Percentiles rank a stretch among this genome's conserved stretches.
Conservation (phyloP, 2,113 vertebrate genomes). For the Campylorhamphus procurvoides region DNA sequence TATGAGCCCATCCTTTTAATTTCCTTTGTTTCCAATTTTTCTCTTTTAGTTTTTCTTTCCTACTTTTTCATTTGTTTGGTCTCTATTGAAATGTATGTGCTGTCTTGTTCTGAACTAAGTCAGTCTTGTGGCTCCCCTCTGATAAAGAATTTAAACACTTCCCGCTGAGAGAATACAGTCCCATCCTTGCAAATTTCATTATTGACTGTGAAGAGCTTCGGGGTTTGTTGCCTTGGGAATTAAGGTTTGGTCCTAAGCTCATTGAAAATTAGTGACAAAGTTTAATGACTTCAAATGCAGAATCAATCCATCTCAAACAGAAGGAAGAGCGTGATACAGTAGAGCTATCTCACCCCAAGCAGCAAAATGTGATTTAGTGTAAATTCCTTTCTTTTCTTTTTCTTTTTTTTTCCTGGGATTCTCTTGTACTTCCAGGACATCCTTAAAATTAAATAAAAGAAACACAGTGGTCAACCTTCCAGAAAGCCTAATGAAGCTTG, state of each 20-base stretch:
- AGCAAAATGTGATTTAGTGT: background rate
- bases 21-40: background rate
- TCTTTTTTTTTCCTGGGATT: background rate
- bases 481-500: background rate
- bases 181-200: background rate
- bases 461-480: background rate
- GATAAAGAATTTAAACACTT: background rate
- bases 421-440: background rate
- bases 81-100: background rate
- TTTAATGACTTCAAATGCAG: background rate
- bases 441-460: background rate
- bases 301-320: background rate
- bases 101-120: background rate
- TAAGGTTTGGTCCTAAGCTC: background rate
- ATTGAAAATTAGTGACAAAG: background rate
- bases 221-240: background rate
- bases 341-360: background rate
- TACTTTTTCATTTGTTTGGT: background rate
- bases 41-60: background rate
- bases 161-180: background rate
- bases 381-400: background rate
- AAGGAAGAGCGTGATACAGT: background rate
- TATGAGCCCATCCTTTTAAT: background rate
- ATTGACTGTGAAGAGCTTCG: background rate
- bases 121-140: background rate